Evolutionary conservation across 2,888 invertebrate species (phyloP), one percentile per base, ranked within the genome.

Genomic region (Diloba caeruleocephala): DNA sequence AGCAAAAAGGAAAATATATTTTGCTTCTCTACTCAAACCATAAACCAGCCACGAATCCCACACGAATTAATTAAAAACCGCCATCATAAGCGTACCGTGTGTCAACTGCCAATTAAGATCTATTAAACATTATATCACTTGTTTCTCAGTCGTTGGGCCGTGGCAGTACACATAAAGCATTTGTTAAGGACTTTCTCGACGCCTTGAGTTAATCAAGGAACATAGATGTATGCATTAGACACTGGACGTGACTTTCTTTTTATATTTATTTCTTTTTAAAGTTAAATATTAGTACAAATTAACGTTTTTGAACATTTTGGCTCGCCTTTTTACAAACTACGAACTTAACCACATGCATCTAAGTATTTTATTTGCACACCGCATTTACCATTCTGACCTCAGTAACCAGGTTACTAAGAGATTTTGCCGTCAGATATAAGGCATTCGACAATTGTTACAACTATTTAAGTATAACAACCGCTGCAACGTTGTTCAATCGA

Each of bases 51-150:
- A 48, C 29, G 42, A 73, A 76, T 83, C 71, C 71, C 74, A 69
- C 67, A 70, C 63, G 63, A 66, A 76, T 81, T 76, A 77, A 71
- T 71, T 55, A 33, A 52, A 42, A 54, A 63, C 54, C 51, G 41
- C 39, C 49, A 49, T 52, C 26, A 52, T 68, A 49, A 54, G 29
- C 42, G 48, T 54, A 63, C 62, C 62, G 66, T 68, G 65, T 79
- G 82, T 82, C 79, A 78, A 76, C 76, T 70, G 61, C 79, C 88
- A 90, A 90, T 91, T 91, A 89, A 84, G 82, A 78, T 79, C 85
- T 80, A 90, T 90, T 90, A 86, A 83, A 82, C 76, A 72, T 76
- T 74, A 79, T 79, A 76, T 78, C 74, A 76, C 76, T 79, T 85
- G 84, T 81, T 84, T 79, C 79, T 76, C 82, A 70, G 77, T 79